Evolutionary conservation across 2,888 invertebrate genomes (phyloP), one percentile per base, ranked within the genome.

Genomic region (Protophormia terraenovae): DNA sequence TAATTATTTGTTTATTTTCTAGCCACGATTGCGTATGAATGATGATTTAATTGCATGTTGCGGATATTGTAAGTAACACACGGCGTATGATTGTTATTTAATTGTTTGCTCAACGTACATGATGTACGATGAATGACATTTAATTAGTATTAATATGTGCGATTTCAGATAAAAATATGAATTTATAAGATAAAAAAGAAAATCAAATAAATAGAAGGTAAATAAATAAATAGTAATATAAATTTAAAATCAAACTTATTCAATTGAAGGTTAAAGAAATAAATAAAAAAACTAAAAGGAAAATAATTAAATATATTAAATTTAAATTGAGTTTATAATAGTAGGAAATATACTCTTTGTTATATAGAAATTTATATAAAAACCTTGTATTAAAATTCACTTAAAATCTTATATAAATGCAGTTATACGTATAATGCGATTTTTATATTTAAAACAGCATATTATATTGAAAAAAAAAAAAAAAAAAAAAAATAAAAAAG

Each of bases 71-170:
- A n/a, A n/a, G 67, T n/a, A 50, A 32, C 69, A 72, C 55, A 76
- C 60, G 71, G 64, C 58, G 41, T 81, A 81, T 83, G 77, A 83
- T 64, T 83, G 47, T 69, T 81, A 27, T 66, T 71, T 77, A 83
- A 83, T 82, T 82, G 41, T 62, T 82, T 80, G 27, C 66, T 10
- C 2, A 16, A 58, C 22, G 16, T 1, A 12, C 12, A 14, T 12
- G 14, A 22, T 22, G 24, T 14, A 22, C 41, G 22, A 60, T 72
- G 55, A 80, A 80, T 73, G 73, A 47, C 38, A 35, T 73, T 80
- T 80, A 73, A 80, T 80, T 72, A 72, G 19, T 19, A 41, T 10
- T 27, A 38, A 12, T n/a, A n/a, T n/a, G n/a, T n/a, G n/a, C n/a
- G n/a, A 71, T 29, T 50, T 62, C 3, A 29, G 22, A 60, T 38